Percentiles rank a stretch among this genome's conserved stretches.
Conservation (phyloP, 2,113 vertebrate genomes). For the Platysternon megacephalum region DNA sequence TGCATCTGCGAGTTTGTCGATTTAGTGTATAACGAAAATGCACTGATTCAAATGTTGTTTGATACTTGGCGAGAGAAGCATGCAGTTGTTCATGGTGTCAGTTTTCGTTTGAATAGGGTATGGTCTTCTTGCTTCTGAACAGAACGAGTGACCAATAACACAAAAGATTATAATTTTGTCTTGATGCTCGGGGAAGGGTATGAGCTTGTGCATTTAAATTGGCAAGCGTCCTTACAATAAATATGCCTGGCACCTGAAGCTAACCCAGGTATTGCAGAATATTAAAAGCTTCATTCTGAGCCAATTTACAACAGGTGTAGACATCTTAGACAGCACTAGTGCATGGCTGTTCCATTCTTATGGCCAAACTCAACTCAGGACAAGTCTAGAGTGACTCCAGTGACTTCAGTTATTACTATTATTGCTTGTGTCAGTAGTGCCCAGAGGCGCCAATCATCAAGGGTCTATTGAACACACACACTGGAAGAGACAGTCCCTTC, state of each 20-base stretch:
- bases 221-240: background rate
- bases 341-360: rapidly evolving
- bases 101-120: background rate
- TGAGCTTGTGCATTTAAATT: background rate
- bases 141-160: rapidly evolving
- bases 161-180: background rate
- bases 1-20: background rate
- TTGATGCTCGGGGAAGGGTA: background rate
- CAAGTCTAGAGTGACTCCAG: background rate
- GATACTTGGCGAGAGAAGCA: background rate
- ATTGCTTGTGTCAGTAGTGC: background rate
- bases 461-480: background rate
- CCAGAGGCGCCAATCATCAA: background rate
- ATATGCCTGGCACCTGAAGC: background rate
- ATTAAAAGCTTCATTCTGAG: background rate
- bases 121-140: background rate
- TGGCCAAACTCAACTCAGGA: rapidly evolving
- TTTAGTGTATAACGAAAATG: background rate
- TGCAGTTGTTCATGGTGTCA: rapidly evolving
- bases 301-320: background rate
- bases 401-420: background rate
- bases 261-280: background rate
- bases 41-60: background rate
- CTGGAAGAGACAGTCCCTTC: background rate
- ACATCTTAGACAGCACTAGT: background rate